phyloP scores from a whole-genome alignment of 2,797 vertebrate genomes.

The Arrhamphus sclerolepis region DNA sequence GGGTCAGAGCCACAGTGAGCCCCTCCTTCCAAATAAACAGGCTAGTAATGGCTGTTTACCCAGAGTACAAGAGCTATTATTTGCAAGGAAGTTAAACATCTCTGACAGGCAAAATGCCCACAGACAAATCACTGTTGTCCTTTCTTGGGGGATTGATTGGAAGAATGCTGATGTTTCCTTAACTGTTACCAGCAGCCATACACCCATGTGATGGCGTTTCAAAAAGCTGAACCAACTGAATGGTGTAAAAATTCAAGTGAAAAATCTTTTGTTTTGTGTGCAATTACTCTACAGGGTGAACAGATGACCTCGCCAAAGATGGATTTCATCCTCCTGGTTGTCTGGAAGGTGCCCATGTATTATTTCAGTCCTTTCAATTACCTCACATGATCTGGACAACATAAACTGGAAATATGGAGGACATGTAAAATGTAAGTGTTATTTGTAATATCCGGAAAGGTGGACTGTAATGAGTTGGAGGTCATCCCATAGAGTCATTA shows the following conservation, averaged over 20 bases:
- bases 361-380: constrained; percentile 42
- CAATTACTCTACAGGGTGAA: constrained; percentile 56
- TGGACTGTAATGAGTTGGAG: constrained; percentile 53
- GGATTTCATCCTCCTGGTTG: constrained; percentile 60
- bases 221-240: constrained; percentile 57
- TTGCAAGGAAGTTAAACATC: constrained; percentile 80
- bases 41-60: constrained; percentile 81
- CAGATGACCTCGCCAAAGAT: constrained; percentile 55
- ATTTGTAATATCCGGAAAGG: constrained; percentile 42
- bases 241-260: constrained; percentile 68
- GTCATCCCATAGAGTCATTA: constrained; percentile 53
- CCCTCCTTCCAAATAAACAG: constrained; percentile 83
- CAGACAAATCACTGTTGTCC: constrained; percentile 82
- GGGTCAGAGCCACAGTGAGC: constrained; percentile 65
- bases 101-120: constrained; percentile 81
- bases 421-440: constrained; percentile 40
- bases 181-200: constrained; percentile 76
- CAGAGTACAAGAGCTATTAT: constrained; percentile 79
- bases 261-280: constrained; percentile 66
- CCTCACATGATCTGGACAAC: constrained; percentile 50
- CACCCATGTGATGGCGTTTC: constrained; percentile 38
- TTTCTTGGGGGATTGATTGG: constrained; percentile 76
- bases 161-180: constrained; percentile 70
- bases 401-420: constrained; percentile 51
- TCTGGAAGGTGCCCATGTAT: constrained; percentile 27